A percentile compares a stretch with the other conserved stretches of the same genome.
These are phyloP conservation scores for Coenobita brevimanus DNA, from an alignment of 1,140 invertebrate genomes.

Conservation along the genomic window DNA sequence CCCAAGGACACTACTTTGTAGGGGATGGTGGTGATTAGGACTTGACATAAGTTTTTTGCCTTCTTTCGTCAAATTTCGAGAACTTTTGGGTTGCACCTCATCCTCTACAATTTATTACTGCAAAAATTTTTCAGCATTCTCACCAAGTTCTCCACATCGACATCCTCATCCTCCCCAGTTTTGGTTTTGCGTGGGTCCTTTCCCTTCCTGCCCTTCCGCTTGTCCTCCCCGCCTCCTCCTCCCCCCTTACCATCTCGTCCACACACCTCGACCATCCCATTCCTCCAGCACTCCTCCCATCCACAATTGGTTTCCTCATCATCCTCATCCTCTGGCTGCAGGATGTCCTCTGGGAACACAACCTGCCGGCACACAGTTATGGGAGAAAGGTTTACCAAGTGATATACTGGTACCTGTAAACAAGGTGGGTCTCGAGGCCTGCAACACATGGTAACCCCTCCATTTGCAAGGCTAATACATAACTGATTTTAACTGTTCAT, in stretches of 20 bases:
- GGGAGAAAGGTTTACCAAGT: too few relatives aligned
- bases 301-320: constrained; percentile 7
- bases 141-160: constrained; percentile 66
- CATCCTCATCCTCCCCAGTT: constrained; percentile 70
- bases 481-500: too few relatives aligned
- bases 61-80: too few relatives aligned
- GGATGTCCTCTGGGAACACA: constrained; percentile 45
- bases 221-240: constrained; percentile 7
- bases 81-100: too few relatives aligned
- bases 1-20: too few relatives aligned
- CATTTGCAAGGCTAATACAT: too few relatives aligned
- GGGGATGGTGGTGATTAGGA: too few relatives aligned
- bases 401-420: too few relatives aligned
- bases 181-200: constrained; percentile 32
- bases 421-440: too few relatives aligned
- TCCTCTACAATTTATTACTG: too few relatives aligned
- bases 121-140: not conserved
- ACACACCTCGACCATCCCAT: not conserved
- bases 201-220: constrained; percentile 44
- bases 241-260: not conserved
- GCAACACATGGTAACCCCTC: too few relatives aligned
- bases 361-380: constrained; percentile 12
- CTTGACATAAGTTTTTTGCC: too few relatives aligned
- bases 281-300: not conserved
- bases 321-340: not conserved